These are phyloP conservation scores for Ctenosaura bakeri DNA, from an alignment of 2,797 vertebrate species.

Conservation along the genomic window DNA sequence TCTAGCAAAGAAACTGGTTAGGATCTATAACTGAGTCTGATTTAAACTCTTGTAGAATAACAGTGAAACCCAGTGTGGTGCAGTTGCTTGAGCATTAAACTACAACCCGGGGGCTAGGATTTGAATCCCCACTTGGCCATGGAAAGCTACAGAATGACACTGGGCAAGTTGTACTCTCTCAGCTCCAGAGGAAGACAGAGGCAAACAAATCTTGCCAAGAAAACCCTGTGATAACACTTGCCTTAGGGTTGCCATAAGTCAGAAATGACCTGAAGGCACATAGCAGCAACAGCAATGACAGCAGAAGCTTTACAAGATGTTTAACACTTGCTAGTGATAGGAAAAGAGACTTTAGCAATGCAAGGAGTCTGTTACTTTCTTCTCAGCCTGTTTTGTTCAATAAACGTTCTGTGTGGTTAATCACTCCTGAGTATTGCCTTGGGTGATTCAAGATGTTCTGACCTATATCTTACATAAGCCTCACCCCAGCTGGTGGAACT, in stretches of 20 bases:
- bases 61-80: no score
- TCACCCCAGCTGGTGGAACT: not conserved
- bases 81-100: no score
- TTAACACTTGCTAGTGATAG: not conserved
- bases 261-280: no score
- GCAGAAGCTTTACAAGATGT: not conserved
- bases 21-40: not conserved
- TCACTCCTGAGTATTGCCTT: slow-evolving; percentile 11
- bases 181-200: no score
- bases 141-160: no score
- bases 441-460: not conserved
- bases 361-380: not conserved
- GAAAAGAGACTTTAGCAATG: not conserved
- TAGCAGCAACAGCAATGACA: not conserved
- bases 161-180: no score
- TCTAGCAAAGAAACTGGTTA: not conserved
- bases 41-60: not conserved
- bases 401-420: slow-evolving; percentile 4
- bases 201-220: no score
- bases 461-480: not conserved
- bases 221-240: no score
- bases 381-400: not conserved
- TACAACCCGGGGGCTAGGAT: no score
- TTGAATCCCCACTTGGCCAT: no score
- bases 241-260: no score